Base-by-base conservation (phyloP, 2,888 invertebrate genomes). In the Drosophila cognata region DNA sequence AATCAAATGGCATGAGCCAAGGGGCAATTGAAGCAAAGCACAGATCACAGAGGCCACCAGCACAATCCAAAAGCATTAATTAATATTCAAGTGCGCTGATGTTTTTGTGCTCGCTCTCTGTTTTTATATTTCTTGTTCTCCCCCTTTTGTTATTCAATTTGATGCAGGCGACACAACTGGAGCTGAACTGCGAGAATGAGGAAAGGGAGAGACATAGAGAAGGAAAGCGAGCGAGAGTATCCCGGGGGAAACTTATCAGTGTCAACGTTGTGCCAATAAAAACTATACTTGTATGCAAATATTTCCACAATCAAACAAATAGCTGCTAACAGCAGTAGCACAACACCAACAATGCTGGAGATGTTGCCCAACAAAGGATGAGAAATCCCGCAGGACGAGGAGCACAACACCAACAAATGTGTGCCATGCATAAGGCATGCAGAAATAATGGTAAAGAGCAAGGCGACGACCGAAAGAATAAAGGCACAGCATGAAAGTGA, bases 241-340 rank as follows among this genome's bases (percentile, higher is more conserved):
- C 88, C 82, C 82, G 61, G 57, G 88, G 88, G 88, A 82, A 82
- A 85, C 90, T 88, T 88, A 88, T 88, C 88, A 88, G 90, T 88
- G 89, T 88, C 89, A 88, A 88, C 88, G 81, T 81, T 88, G 88
- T 88, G 88, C 90, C 86, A 88, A 88, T 88, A 88, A 88, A 88
- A 88, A 88, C 88, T 89, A 88, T 89, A 88, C 88, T 76, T 69
- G 88, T 81, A 88, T 87, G 90, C 87, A 90, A 87, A 86, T 88
- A 86, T 88, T 84, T 85, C 85, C 77, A 90, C 87, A 90, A 90
- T 87, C 90, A 87, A 90, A 88, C 89, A 90, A 90, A 88, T 87
- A 90, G 90, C 87, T 85, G 77, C 83, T 82, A 84, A 84, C 82
- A 83, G 77, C 66, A 65, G 61, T 71, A 78, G 56, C 60, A 77